Evolutionary conservation across 2,797 vertebrate genomes (phyloP), one percentile per base, ranked within the genome.

Genomic region (Megalops cyprinoides): DNA sequence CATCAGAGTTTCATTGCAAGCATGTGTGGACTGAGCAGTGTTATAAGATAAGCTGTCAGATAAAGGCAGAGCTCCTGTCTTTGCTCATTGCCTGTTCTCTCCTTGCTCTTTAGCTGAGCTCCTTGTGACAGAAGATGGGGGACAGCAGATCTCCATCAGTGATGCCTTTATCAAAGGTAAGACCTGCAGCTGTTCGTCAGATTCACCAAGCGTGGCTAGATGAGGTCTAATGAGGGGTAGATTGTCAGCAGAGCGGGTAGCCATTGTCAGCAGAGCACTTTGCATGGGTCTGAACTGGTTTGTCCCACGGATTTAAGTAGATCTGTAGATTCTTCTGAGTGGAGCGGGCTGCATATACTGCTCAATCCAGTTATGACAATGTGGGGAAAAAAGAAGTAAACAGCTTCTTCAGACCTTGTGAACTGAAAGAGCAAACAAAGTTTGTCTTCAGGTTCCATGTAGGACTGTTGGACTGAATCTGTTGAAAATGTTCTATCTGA

Each of bases 91-190:
- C 18, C 5, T 15, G 6, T 2, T 37, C 25, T 78, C 37, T 39
- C 34, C 69, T 18, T 34, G 34, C 1, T n/a, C 79, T 73, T 88
- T 39, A 94, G 92, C 95, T 92, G 98, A 99, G 82, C 95, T 96
- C 88, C 94, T 97, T 82, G 91, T 97, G 85, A 95, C 97, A 73
- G 97, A 99, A 92, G 96, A 96, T 74, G 97, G 97, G 89, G 97
- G 96, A 78, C 97, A 98, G 82, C 97, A 96, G 90, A 97, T 98
- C 77, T 95, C 96, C 84, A 99, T 99, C 87, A 99, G 98, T 74
- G 98, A 99, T 8, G 98, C 98, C 82, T 99, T 99, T 90, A 98
- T 99, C 90, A 98, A 98, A 94, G 98, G 98, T 99, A n/a, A n/a
- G n/a, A 96, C 0, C 67, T 73, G 28, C 51, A 78, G 31, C 3